These are phyloP conservation scores for Pristis pectinata DNA, from an alignment of 2,797 vertebrate species.

Conservation along the genomic window DNA sequence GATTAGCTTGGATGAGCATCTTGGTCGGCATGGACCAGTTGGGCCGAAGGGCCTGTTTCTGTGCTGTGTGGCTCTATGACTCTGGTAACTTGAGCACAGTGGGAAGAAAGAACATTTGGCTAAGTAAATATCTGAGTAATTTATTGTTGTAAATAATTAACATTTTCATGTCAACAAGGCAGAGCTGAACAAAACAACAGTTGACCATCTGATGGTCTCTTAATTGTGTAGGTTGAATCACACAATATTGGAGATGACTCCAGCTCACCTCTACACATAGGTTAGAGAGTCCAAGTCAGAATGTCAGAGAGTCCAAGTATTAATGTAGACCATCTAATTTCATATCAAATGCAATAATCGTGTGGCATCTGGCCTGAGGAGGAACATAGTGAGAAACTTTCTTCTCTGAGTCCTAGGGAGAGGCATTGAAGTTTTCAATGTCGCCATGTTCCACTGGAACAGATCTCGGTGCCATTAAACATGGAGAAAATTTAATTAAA, in stretches of 20 bases:
- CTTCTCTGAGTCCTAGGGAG: not conserved
- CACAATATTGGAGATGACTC: not conserved
- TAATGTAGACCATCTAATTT: not conserved
- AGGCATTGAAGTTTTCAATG: not conserved
- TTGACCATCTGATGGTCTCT: not conserved
- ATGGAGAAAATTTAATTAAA: slow-evolving; percentile 11
- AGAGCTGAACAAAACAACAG: not conserved
- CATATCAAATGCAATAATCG: not conserved
- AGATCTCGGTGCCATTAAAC: not conserved
- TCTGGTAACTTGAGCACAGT: too few species aligned
- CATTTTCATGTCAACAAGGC: not conserved
- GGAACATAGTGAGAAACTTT: not conserved
- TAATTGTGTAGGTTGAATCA: not conserved
- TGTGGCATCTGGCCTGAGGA: not conserved
- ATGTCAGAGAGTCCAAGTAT: not conserved
- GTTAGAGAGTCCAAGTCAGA: too few species aligned
- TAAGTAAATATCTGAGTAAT: not conserved
- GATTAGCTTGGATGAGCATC: too few species aligned
- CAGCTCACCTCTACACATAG: not conserved
- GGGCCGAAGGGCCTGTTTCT: too few species aligned
- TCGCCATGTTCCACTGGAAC: not conserved
- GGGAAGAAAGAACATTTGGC: not conserved
- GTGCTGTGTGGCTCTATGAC: too few species aligned
- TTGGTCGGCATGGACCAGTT: too few species aligned
- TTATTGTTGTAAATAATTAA: not conserved